phyloP scores from a whole-genome alignment of 30 jellyfish, hydroid and myxozoan genomes.

The Turritopsis dohrnii region DNA sequence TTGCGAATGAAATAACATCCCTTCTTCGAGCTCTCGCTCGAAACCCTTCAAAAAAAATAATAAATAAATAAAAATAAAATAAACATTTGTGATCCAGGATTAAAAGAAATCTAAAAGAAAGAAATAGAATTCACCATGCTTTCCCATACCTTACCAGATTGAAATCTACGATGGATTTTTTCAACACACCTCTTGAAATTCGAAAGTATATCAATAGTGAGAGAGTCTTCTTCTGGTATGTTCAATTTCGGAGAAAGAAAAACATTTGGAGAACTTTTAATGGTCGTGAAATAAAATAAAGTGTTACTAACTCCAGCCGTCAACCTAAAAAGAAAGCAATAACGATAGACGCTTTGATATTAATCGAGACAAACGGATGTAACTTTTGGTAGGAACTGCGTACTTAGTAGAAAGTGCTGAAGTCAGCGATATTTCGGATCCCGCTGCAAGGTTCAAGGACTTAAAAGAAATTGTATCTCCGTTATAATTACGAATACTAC shows the following conservation, averaged over 20 bases:
- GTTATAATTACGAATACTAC: background rate
- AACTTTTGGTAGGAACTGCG: background rate
- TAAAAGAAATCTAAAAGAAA: background rate
- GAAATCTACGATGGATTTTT: slow-evolving; percentile 26
- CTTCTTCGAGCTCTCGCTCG: slow-evolving; percentile 54
- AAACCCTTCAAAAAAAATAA: background rate
- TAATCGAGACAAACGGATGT: background rate
- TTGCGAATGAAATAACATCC: slow-evolving; percentile 54
- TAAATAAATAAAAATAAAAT: background rate
- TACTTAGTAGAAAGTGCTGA: slow-evolving; percentile 26
- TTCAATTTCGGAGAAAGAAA: slow-evolving; percentile 47
- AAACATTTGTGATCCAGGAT: background rate
- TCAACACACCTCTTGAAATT: slow-evolving; percentile 11
- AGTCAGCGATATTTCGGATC: slow-evolving; percentile 11
- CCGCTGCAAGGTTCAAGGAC: background rate
- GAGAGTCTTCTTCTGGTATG: background rate
- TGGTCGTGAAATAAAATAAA: slow-evolving; percentile 57
- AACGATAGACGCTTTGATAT: background rate
- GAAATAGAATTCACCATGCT: background rate
- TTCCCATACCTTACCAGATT: slow-evolving; percentile 13
- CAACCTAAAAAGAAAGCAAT: slow-evolving; percentile 35
- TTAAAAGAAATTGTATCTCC: background rate
- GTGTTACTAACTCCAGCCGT: slow-evolving; percentile 66
- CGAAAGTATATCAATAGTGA: slow-evolving; percentile 15
- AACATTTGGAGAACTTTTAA: slow-evolving; percentile 54